These are phyloP conservation scores for Boleophthalmus pectinirostris DNA, from an alignment of 2,113 vertebrate species.

Conservation along the genomic window DNA sequence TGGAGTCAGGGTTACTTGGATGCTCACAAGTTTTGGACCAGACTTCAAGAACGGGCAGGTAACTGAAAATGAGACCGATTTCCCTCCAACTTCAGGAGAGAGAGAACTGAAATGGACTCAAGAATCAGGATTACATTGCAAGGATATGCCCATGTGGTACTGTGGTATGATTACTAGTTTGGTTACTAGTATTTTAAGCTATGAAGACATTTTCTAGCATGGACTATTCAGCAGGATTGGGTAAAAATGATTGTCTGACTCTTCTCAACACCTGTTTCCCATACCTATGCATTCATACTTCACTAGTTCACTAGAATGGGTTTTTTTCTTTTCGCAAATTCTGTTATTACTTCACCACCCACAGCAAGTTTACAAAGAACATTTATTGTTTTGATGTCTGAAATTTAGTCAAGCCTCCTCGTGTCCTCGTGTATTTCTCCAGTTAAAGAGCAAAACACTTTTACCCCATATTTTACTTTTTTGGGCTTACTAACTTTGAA, in stretches of 20 bases:
- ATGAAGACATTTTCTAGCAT: background rate
- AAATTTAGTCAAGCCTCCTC: background rate
- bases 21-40: background rate
- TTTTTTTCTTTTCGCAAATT: background rate
- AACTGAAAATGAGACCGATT: background rate
- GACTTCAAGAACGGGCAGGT: background rate
- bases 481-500: background rate
- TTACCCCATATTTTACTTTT: background rate
- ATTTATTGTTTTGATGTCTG: background rate
- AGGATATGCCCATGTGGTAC: slow-evolving; percentile 1
- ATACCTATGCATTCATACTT: slow-evolving; percentile 23
- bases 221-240: background rate
- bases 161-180: background rate
- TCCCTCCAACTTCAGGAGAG: background rate
- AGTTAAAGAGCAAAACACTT: background rate
- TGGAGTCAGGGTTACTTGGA: background rate
- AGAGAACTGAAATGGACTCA: background rate
- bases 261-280: background rate
- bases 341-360: background rate
- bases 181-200: slow-evolving; percentile 1
- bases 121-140: slow-evolving; percentile 1
- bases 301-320: background rate
- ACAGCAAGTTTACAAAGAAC: background rate
- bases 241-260: slow-evolving; percentile 1
- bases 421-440: background rate